Evolutionary conservation across 2,113 vertebrate species (phyloP), one percentile per base, ranked within the genome.

Genomic region (Ammodytes dubius): DNA sequence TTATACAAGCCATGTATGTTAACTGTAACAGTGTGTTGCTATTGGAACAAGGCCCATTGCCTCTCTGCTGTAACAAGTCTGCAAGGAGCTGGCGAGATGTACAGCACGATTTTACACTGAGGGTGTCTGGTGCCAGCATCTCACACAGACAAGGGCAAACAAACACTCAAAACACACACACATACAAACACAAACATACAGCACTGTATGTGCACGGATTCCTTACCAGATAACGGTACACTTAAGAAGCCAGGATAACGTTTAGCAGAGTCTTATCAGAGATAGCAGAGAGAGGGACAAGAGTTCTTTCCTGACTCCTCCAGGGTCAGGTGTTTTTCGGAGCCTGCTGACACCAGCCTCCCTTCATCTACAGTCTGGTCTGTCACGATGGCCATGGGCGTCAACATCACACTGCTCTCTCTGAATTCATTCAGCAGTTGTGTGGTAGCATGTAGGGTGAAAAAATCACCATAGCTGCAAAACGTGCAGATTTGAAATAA

Each of bases 11-110:
- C 35, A 69, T 40, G 46, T 70, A 82, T 84, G 73, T 76, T 82
- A 91, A 89, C 79, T 89, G 83, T 82, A 79, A 79, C 77, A 49
- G 63, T 70, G 78, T 87, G 86, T 84, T 84, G 73, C 66, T 74
- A 0, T 84, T 90, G 83, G 85, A 90, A 79, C 46, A 14, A 61
- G 43, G 86, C 85, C 81, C 77, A 54, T 47, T 56, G 77, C 69
- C 39, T 88, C 77, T 88, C 74, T 70, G 75, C 83, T 80, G 63
- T 89, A 81, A 79, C 79, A 79, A 60, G 60, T 79, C 74, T 85
- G 73, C 58, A 63, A 79, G 61, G 77, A 85, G 75, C 84, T 80
- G 79, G 77, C 66, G 60, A 69, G 77, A 79, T 81, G 43, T 74
- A 69, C 27, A 61, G 75, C 61, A 59, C 52, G 58, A 80, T 61